Evolutionary conservation across 2,113 vertebrate species (phyloP), one percentile per base, ranked within the genome.

Genomic region (Otocyon megalotis): DNA sequence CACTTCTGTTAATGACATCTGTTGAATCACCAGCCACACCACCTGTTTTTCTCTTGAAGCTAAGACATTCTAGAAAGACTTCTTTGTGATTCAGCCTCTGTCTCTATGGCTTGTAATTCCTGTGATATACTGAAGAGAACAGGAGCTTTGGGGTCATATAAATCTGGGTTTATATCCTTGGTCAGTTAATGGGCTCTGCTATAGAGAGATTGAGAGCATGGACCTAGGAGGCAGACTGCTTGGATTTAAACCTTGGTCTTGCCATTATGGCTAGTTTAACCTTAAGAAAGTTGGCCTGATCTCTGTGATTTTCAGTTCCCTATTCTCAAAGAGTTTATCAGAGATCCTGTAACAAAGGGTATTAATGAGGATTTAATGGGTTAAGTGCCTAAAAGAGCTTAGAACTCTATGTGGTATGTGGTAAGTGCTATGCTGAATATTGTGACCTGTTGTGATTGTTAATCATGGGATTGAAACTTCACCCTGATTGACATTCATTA

Each of bases 41-140:
- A 53, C 37, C 56, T 84, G 56, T 69, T 94, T 93, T 83, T 56
- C 60, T 93, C 56, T 93, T 82, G 28, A 94, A 65, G 24, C 11
- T 58, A 14, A 95, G 53, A n/a, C 9, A 15, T 81, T 96, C 60
- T 69, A 50, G 20, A 82, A 79, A 82, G 22, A 2, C 20, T 91
- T 93, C 79, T 92, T 16, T 72, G 10, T 3, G 9, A 62, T 92
- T 84, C 28, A 58, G 16, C 32, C 11, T 89, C 58, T 76, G 1
- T 65, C 12, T 81, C 13, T 67, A 3, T 43, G 26, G 56, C 12
- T 19, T 62, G 7, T 1, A 63, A 62, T 82, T 26, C 35, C 74
- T 35, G 30, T 89, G 60, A 79, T 12, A 26, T 2, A 84, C 43
- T 58, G 79, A 62, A 79, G 17, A 85, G 37, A 90, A 48, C 2